Conservation (phyloP, 1,140 invertebrate species). For the Microplitis demolitor region DNA sequence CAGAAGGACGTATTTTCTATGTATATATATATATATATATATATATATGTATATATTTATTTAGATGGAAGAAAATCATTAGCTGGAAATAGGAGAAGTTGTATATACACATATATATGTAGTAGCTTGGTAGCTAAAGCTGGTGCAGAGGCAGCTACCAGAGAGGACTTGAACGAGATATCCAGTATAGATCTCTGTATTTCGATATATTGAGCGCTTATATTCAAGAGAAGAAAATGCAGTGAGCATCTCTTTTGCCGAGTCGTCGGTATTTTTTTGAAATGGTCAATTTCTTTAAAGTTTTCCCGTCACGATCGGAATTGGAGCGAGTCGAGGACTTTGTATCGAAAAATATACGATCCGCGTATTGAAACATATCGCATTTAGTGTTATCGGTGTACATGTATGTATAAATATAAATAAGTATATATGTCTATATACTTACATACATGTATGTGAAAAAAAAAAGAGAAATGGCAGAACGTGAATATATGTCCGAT, state of each 20-base stretch:
- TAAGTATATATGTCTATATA: background rate
- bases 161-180: conserved; percentile 7
- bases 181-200: conserved; percentile 3
- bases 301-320: conserved; percentile 21
- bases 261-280: conserved; percentile 17
- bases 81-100: background rate
- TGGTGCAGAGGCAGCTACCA: background rate
- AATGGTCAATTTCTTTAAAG: conserved; percentile 19
- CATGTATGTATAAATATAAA: background rate
- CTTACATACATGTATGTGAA: background rate
- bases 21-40: background rate
- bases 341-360: conserved; percentile 15
- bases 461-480: background rate
- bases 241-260: conserved; percentile 4
- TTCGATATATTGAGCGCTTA: background rate
- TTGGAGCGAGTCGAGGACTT: conserved; percentile 20
- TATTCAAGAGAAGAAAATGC: background rate
- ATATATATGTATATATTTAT: background rate
- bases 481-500: conserved; percentile 16
- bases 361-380: conserved; percentile 22
- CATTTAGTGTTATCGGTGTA: background rate
- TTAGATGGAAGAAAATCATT: conserved; percentile 16
- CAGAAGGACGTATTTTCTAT: background rate
- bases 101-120: too few species aligned
- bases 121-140: too few species aligned